A percentile compares a stretch with the other conserved stretches of the same genome.
These are phyloP conservation scores for Anabas testudineus DNA, from an alignment of 2,797 vertebrate species.

Conservation along the genomic window DNA sequence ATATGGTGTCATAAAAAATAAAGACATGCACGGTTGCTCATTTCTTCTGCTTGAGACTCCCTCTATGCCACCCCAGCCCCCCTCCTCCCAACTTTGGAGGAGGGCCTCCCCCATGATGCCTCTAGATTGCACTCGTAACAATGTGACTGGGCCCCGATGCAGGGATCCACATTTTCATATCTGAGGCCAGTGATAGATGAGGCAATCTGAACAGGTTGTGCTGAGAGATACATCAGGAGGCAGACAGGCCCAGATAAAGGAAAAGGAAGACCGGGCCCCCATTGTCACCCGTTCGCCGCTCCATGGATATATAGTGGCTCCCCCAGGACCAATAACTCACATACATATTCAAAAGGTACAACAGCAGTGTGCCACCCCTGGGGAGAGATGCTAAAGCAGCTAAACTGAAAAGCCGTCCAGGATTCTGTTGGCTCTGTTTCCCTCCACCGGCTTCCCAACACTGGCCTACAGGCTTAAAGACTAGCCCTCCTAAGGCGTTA, in stretches of 20 bases:
- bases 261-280: conserved; percentile 64
- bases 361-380: conserved; percentile 62
- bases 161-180: conserved; percentile 82
- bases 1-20: conserved; percentile 19
- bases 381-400: conserved; percentile 69
- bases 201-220: conserved; percentile 84
- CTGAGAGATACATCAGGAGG: conserved; percentile 85
- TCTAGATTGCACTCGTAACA: conserved; percentile 77
- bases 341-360: conserved; percentile 82
- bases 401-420: conserved; percentile 57
- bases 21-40: not conserved
- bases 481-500: conserved; percentile 28
- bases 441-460: conserved; percentile 12
- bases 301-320: conserved; percentile 73
- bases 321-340: conserved; percentile 78
- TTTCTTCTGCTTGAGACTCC: conserved; percentile 26
- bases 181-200: conserved; percentile 85
- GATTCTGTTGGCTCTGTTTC: conserved; percentile 48
- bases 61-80: not conserved
- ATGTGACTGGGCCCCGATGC: conserved; percentile 67
- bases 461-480: conserved; percentile 50
- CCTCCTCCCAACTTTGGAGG: conserved; percentile 35
- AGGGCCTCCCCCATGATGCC: conserved; percentile 71
- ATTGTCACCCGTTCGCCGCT: conserved; percentile 66
- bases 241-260: conserved; percentile 82